A percentile compares a stretch with the other conserved stretches of the same genome.
These are phyloP conservation scores for Rhinatrema bivittatum DNA, from an alignment of 2,797 vertebrate genomes.

Conservation along the genomic window DNA sequence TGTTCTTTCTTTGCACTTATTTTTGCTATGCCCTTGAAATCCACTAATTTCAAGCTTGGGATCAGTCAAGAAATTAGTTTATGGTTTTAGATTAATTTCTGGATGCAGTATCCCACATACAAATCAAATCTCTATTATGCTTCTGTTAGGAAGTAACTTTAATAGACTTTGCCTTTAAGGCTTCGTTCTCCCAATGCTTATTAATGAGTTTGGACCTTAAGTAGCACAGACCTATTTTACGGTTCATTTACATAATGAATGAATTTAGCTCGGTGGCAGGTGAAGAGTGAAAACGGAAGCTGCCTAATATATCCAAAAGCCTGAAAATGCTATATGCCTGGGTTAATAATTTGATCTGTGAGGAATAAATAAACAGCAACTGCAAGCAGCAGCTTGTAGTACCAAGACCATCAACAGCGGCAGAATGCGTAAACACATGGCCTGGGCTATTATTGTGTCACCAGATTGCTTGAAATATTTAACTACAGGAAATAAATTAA, in stretches of 20 bases:
- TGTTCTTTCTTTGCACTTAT: slow-evolving; percentile 9
- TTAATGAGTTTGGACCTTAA: slow-evolving; percentile 27
- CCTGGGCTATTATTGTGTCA: slow-evolving; percentile 18
- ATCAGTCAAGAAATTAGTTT: slow-evolving; percentile 2
- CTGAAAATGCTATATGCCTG: slow-evolving; percentile 27
- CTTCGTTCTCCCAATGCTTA: slow-evolving; percentile 13
- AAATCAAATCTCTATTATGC: neutral
- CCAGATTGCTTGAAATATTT: slow-evolving; percentile 24
- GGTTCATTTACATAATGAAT: slow-evolving; percentile 31
- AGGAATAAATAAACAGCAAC: slow-evolving; percentile 39
- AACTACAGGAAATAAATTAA: slow-evolving; percentile 31
- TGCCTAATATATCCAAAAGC: slow-evolving; percentile 27
- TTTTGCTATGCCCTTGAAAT: neutral
- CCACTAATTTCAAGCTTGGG: no score
- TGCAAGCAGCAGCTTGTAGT: slow-evolving; percentile 26
- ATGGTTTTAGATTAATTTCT: slow-evolving; percentile 14
- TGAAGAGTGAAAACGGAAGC: slow-evolving; percentile 31
- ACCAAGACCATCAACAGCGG: slow-evolving; percentile 15
- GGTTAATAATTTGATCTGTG: slow-evolving; percentile 34
- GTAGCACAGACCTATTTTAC: slow-evolving; percentile 25
- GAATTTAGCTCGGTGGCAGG: slow-evolving; percentile 28
- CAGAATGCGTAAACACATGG: slow-evolving; percentile 27
- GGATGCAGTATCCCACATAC: slow-evolving; percentile 4
- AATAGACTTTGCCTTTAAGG: slow-evolving; percentile 18
- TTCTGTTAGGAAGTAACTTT: slow-evolving; percentile 17